Percentiles rank a stretch among this genome's conserved stretches.
Conservation (phyloP, 2,797 vertebrate species). For the Xenops minutus region DNA sequence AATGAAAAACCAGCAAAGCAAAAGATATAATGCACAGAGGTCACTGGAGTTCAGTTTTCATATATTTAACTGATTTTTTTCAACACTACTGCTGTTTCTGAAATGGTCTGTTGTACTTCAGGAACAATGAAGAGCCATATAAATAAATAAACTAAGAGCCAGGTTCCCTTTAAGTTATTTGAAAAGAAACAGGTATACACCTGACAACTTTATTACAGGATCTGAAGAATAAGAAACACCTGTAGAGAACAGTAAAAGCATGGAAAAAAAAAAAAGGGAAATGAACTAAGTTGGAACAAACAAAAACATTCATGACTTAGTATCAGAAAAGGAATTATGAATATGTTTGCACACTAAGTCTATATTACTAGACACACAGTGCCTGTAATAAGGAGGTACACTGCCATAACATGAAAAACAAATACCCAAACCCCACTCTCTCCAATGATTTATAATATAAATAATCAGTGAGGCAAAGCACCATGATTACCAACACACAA, state of each 20-base stretch:
- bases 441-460: neutral
- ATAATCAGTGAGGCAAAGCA: neutral
- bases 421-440: neutral
- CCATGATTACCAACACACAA: neutral
- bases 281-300: neutral
- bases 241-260: neutral
- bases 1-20: neutral
- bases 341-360: neutral
- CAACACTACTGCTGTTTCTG: neutral
- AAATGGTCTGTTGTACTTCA: neutral
- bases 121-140: neutral
- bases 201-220: neutral
- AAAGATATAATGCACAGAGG: neutral
- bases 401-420: neutral
- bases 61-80: neutral
- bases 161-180: neutral
- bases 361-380: neutral
- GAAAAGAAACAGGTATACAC: neutral
- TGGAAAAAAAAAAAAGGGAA: neutral
- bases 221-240: neutral
- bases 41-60: neutral
- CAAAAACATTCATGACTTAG: neutral
- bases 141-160: neutral
- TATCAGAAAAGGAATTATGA: neutral
- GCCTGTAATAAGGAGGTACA: neutral